Evolutionary conservation across 2,888 invertebrate species (phyloP).

Genomic region (Campopleginae sp.): DNA sequence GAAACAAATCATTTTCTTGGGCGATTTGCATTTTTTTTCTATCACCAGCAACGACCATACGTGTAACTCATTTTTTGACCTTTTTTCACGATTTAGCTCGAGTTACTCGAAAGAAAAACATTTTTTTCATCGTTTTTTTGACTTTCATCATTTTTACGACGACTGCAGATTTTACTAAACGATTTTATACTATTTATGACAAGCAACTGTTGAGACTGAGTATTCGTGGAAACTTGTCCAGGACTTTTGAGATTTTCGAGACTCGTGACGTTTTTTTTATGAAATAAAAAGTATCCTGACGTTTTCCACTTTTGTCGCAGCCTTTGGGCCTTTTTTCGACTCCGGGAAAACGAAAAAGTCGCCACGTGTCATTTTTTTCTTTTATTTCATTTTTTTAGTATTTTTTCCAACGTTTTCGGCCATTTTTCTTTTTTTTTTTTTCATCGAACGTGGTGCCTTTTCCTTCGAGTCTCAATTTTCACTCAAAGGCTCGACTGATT

Average conservation of each 20-base stretch:
- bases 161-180: conserved; percentile 69
- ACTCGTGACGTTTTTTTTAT: background rate
- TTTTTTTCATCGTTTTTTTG: conserved; percentile 17
- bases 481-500: conserved; percentile 79
- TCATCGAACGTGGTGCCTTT: background rate
- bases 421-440: background rate
- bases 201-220: conserved; percentile 43
- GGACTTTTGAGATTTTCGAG: background rate
- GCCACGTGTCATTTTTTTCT: background rate
- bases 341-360: background rate
- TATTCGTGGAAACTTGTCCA: background rate
- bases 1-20: background rate
- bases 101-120: conserved; percentile 75
- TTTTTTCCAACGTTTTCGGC: too few relatives aligned
- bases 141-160: conserved; percentile 69
- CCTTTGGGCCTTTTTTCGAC: conserved; percentile 15
- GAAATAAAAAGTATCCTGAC: background rate
- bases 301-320: conserved; percentile 75
- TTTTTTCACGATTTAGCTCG: conserved; percentile 71
- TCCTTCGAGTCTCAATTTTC: background rate
- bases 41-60: conserved; percentile 82
- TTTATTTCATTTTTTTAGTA: background rate
- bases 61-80: conserved; percentile 74
- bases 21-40: background rate
- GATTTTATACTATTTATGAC: conserved; percentile 69